Percentiles rank a stretch among this genome's conserved stretches.
These are phyloP conservation scores for Osmoderma eremita DNA, from an alignment of 2,888 invertebrate genomes.

Conservation along the genomic window DNA sequence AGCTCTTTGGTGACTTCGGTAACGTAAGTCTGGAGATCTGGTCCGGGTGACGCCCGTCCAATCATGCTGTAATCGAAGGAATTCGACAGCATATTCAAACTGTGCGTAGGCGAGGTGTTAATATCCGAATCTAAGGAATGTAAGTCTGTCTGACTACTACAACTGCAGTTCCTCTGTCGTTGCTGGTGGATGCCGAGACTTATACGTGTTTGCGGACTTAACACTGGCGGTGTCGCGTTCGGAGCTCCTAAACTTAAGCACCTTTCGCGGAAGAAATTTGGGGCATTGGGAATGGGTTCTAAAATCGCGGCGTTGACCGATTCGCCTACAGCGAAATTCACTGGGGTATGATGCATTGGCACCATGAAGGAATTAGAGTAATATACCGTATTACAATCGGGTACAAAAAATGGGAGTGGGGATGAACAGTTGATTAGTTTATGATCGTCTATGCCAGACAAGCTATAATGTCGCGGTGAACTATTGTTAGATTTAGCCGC, in stretches of 20 bases:
- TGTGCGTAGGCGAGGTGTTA: conserved; percentile 62
- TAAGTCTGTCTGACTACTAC: conserved; percentile 79
- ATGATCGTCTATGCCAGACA: conserved; percentile 72
- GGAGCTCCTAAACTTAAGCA: conserved; percentile 73
- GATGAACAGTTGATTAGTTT: conserved; percentile 61
- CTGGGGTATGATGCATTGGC: conserved; percentile 60
- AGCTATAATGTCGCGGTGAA: conserved; percentile 75
- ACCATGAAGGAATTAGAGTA: conserved; percentile 52
- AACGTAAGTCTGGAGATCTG: conserved; percentile 78
- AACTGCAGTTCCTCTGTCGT: conserved; percentile 70
- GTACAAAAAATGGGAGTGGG: conserved; percentile 61
- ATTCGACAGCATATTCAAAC: conserved; percentile 65
- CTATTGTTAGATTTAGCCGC: conserved; percentile 66
- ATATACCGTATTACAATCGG: conserved; percentile 57
- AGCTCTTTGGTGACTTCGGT: conserved; percentile 82
- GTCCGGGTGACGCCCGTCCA: conserved; percentile 67
- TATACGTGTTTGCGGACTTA: conserved; percentile 73
- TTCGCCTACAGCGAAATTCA: conserved; percentile 77
- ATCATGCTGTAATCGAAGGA: conserved; percentile 67
- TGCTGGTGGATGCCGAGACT: conserved; percentile 68
- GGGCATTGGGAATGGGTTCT: conserved; percentile 49
- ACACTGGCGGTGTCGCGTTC: conserved; percentile 66
- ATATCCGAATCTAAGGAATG: conserved; percentile 71
- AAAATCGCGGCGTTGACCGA: conserved; percentile 62
- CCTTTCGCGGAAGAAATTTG: conserved; percentile 63